Evolutionary conservation across 2,113 vertebrate genomes (phyloP).

Genomic region (Poecilia latipinna): DNA sequence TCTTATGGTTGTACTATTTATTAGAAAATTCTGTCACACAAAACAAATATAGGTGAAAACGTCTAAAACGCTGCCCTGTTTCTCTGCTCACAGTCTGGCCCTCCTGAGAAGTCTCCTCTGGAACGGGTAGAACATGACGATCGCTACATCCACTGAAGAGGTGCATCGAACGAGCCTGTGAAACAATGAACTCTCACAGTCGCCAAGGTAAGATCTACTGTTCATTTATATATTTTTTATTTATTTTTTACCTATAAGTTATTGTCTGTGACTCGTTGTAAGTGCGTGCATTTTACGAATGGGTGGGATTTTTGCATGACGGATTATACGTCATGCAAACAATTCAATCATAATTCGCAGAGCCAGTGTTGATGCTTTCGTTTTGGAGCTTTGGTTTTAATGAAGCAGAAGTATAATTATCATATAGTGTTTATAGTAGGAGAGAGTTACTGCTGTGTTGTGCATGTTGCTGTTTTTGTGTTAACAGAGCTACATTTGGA

Average conservation of each 20-base stretch:
- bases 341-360: not conserved
- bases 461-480: not conserved
- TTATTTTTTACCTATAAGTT: not conserved
- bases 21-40: no score
- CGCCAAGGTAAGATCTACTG: slow-evolving; percentile 71
- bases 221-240: not conserved
- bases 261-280: not conserved
- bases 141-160: slow-evolving; percentile 32
- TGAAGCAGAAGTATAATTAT: no score
- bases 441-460: not conserved
- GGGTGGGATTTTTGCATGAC: not conserved
- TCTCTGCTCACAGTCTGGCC: slow-evolving; percentile 40
- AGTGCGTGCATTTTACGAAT: not conserved
- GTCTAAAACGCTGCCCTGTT: not conserved
- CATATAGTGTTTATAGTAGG: no score
- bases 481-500: no score
- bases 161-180: slow-evolving; percentile 50
- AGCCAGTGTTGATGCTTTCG: no score
- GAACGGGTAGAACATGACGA: slow-evolving; percentile 58
- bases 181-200: slow-evolving; percentile 76
- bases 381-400: not conserved
- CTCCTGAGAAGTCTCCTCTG: slow-evolving; percentile 40
- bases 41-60: not conserved
- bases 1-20: not conserved
- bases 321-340: not conserved